phyloP scores from a whole-genome alignment of 2,113 vertebrate genomes.

The Apaloderma vittatum region DNA sequence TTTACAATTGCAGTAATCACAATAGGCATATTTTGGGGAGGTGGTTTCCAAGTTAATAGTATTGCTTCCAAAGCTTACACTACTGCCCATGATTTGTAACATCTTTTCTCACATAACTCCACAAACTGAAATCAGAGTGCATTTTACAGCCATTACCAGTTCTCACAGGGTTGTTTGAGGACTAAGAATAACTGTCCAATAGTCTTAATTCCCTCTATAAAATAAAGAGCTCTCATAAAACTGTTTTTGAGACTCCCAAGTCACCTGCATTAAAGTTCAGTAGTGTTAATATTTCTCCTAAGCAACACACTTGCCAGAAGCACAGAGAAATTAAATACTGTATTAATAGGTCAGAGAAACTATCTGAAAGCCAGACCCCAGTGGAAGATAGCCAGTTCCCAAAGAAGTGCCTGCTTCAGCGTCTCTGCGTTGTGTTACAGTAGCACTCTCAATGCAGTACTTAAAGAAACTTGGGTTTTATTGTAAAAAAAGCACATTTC shows the following conservation, averaged over 20 bases:
- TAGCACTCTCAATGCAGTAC: background rate
- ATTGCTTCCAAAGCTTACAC: background rate
- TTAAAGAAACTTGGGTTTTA: background rate
- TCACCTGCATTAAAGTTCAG: slow-evolving; percentile 50
- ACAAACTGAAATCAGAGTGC: background rate
- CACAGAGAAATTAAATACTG: slow-evolving; percentile 54
- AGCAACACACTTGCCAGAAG: slow-evolving; percentile 39
- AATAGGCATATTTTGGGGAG: background rate
- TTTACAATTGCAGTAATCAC: background rate
- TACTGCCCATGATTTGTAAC: background rate
- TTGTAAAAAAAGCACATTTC: background rate
- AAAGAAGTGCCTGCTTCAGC: background rate
- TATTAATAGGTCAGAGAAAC: slow-evolving; percentile 52
- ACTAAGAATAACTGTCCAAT: background rate
- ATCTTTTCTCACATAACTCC: background rate
- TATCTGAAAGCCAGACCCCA: slow-evolving; percentile 8
- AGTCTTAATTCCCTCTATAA: background rate
- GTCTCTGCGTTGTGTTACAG: background rate
- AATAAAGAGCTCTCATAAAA: background rate
- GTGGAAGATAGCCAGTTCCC: slow-evolving; percentile 18
- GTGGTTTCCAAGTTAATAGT: background rate
- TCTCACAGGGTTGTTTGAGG: background rate
- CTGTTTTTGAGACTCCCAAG: background rate
- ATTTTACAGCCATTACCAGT: background rate
- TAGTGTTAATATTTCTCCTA: slow-evolving; percentile 47